phyloP scores from a whole-genome alignment of 2,888 invertebrate genomes.

The Eupithecia pulchellata region DNA sequence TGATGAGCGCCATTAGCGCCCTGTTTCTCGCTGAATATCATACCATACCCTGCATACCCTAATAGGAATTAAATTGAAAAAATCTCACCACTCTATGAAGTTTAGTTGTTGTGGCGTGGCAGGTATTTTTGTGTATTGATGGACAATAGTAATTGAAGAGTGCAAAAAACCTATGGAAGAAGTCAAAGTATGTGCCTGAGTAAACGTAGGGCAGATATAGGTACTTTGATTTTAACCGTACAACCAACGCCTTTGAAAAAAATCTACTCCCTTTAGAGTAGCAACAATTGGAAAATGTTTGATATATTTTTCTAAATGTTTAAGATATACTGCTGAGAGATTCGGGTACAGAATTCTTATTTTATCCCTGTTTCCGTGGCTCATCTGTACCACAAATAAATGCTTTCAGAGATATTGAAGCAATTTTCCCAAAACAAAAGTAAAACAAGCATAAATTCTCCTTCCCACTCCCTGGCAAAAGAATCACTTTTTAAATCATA shows the following conservation, averaged over 20 bases:
- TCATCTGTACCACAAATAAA: conserved; percentile 8
- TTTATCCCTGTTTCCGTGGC: neutral
- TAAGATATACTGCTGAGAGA: neutral
- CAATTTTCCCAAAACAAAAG: conserved; percentile 10
- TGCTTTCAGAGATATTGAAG: conserved; percentile 19
- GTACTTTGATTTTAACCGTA: too few relatives aligned
- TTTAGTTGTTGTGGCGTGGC: neutral
- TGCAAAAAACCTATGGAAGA: neutral
- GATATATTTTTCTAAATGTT: neutral
- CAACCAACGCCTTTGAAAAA: too few relatives aligned
- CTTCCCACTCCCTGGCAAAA: neutral
- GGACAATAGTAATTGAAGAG: too few relatives aligned
- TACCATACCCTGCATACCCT: too few relatives aligned
- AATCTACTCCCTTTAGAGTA: too few relatives aligned
- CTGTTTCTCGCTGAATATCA: too few relatives aligned
- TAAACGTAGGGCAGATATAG: too few relatives aligned
- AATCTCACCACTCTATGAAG: neutral
- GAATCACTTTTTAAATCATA: conserved; percentile 19
- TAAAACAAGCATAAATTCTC: conserved; percentile 10
- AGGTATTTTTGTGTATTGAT: neutral
- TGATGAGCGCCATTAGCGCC: too few relatives aligned
- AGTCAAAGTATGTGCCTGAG: neutral
- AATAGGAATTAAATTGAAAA: neutral
- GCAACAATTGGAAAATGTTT: too few relatives aligned
- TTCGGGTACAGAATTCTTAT: neutral